Conservation (phyloP, 2,113 vertebrate species). For the Oryzias melastigma region DNA sequence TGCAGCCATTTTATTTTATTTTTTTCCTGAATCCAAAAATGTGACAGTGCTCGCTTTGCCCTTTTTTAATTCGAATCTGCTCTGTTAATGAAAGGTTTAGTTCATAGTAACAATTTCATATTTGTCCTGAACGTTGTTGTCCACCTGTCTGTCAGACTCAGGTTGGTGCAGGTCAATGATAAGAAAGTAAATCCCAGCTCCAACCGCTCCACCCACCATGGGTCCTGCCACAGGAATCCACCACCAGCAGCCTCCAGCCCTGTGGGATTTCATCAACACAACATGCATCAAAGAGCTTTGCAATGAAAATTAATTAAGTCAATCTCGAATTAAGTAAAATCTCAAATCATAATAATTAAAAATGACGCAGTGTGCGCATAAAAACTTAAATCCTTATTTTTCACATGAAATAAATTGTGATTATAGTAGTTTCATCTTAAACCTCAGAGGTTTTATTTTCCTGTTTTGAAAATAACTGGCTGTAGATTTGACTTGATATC, state of each 20-base stretch:
- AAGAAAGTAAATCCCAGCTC: constrained; percentile 83
- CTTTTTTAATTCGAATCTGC: background rate
- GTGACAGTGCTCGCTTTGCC: background rate
- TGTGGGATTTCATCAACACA: constrained; percentile 47
- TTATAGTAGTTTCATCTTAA: no score
- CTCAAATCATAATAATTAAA: no score
- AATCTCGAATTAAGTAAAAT: no score
- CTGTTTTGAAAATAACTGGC: no score
- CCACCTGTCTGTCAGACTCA: constrained; percentile 57
- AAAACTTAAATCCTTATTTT: no score
- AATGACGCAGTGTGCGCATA: no score
- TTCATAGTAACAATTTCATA: constrained; percentile 84
- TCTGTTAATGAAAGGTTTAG: constrained; percentile 50
- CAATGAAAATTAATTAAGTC: no score
- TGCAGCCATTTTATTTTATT: background rate
- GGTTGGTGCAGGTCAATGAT: constrained; percentile 90
- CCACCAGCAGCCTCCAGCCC: constrained; percentile 90
- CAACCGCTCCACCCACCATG: constrained; percentile 84
- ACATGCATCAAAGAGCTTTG: no score
- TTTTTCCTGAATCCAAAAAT: constrained; percentile 15
- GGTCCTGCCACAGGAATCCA: constrained; percentile 92
- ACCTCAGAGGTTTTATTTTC: no score
- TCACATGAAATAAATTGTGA: no score
- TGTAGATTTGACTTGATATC: no score
- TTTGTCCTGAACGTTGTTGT: constrained; percentile 80